Evolutionary conservation across 2,888 invertebrate species (phyloP).

Genomic region (Theodoxus fluviatilis): DNA sequence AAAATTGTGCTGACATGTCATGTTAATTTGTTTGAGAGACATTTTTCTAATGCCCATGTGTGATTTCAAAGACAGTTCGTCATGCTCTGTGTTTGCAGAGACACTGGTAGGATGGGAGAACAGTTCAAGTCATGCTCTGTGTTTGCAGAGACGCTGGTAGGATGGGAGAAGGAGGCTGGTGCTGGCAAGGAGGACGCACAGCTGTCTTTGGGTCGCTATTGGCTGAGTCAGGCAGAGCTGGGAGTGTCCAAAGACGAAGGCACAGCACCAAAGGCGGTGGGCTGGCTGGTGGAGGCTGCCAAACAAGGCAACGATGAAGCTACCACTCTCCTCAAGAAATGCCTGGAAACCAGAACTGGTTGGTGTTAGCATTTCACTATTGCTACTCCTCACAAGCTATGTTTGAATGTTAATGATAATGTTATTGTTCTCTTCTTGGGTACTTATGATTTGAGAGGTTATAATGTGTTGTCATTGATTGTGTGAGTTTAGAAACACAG

Average conservation of each 20-base stretch:
- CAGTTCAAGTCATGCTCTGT: too few species aligned
- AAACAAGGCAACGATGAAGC: constrained; percentile 91
- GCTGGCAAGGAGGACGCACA: constrained; percentile 49
- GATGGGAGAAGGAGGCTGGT: constrained; percentile 42
- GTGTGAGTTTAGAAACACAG: too few species aligned
- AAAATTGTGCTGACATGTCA: too few species aligned
- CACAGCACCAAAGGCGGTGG: constrained; percentile 81
- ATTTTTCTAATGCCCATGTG: too few species aligned
- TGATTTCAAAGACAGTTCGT: too few species aligned
- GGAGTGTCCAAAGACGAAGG: constrained; percentile 68
- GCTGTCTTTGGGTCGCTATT: constrained; percentile 46
- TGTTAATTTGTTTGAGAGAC: too few species aligned
- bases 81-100: constrained; percentile 20
- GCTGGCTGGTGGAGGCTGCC: constrained; percentile 91
- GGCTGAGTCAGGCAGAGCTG: constrained; percentile 49
- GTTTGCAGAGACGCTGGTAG: constrained; percentile 18
- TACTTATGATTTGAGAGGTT: too few species aligned
- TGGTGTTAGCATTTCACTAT: constrained; percentile 1
- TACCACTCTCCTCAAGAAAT: constrained; percentile 74
- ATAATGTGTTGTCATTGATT: too few species aligned
- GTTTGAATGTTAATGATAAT: too few species aligned
- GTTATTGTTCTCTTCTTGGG: too few species aligned
- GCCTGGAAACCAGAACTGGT: constrained; percentile 55
- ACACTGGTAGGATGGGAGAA: constrained; percentile 32
- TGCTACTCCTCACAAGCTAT: neutral